These are phyloP conservation scores for Datnioides undecimradiatus DNA, from an alignment of 2,113 vertebrate genomes.

Conservation along the genomic window DNA sequence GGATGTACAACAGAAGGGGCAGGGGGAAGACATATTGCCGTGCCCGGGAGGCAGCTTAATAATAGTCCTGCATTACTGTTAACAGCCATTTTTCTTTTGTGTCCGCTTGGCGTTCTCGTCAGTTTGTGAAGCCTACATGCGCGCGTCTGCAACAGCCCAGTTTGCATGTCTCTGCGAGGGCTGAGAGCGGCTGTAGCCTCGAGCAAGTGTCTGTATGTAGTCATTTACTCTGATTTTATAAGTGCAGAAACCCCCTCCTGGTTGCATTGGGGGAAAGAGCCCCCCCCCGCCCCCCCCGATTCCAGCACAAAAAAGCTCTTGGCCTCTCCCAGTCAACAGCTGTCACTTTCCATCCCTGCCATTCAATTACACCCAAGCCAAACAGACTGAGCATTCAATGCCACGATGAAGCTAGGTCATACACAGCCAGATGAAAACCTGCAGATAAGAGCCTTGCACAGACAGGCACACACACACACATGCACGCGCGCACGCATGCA, in stretches of 20 bases:
- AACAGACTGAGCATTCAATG: conserved; percentile 38
- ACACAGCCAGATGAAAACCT: conserved; percentile 58
- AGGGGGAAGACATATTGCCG: neutral
- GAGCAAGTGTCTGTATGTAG: conserved; percentile 28
- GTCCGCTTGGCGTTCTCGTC: neutral
- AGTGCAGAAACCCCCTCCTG: conserved; percentile 5
- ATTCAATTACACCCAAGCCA: conserved; percentile 35
- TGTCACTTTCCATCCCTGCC: conserved; percentile 56
- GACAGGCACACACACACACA: conserved; percentile 16
- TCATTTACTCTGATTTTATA: conserved; percentile 39
- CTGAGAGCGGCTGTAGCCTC: conserved; percentile 25
- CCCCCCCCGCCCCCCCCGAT: conserved; percentile 11
- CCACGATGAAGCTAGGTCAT: conserved; percentile 40
- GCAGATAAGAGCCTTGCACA: conserved; percentile 52
- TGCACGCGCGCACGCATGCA: conserved; percentile 16
- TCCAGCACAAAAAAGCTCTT: conserved; percentile 38
- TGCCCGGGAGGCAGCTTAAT: conserved; percentile 23
- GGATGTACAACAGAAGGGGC: neutral
- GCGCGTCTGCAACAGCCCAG: conserved; percentile 10
- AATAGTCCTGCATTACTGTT: conserved; percentile 7
- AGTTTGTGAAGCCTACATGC: conserved; percentile 1
- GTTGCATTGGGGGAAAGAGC: conserved; percentile 15
- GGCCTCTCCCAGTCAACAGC: conserved; percentile 56
- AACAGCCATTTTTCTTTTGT: conserved; percentile 5
- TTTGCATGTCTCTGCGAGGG: conserved; percentile 21